Evolutionary conservation across 1,140 invertebrate species (phyloP).

Genomic region (Halictus rubicundus): DNA sequence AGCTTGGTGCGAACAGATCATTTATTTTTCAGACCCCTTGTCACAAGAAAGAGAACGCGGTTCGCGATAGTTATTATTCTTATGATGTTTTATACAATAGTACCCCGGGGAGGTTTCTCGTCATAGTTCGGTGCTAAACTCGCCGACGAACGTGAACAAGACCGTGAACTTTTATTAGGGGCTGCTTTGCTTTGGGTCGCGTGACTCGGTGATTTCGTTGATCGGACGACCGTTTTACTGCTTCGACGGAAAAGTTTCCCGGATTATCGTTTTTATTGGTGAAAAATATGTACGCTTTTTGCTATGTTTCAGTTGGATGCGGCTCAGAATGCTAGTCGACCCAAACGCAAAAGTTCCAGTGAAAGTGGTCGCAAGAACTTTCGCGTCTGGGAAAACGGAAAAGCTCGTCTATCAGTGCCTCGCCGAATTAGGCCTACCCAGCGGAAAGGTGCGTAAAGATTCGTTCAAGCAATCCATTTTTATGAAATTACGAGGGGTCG

Average conservation of each 20-base stretch:
- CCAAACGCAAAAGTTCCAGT: conserved; percentile 97
- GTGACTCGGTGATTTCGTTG: not conserved
- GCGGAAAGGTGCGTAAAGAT: conserved; percentile 89
- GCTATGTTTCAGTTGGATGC: conserved; percentile 94
- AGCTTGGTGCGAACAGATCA: no score
- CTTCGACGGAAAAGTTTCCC: not conserved
- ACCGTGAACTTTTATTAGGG: not conserved
- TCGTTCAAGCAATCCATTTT: no score
- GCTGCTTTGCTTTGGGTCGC: not conserved
- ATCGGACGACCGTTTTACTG: not conserved
- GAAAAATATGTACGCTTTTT: conserved; percentile 27
- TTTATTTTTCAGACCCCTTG: no score
- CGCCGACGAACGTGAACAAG: not conserved
- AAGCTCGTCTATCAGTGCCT: conserved; percentile 99
- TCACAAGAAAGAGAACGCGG: no score
- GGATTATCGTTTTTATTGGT: not conserved
- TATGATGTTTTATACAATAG: not conserved
- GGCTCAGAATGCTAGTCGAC: conserved; percentile 95
- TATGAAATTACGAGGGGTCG: no score
- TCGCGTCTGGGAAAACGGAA: conserved; percentile 98
- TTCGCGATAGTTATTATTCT: no score
- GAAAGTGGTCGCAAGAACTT: conserved; percentile 97
- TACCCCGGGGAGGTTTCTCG: not conserved
- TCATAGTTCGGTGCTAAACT: not conserved
- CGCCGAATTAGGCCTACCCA: conserved; percentile 95